A percentile compares a stretch with the other conserved stretches of the same genome.
Evolutionary conservation across 1,140 invertebrate genomes (phyloP).

Genomic region (Drosophila neocordata): DNA sequence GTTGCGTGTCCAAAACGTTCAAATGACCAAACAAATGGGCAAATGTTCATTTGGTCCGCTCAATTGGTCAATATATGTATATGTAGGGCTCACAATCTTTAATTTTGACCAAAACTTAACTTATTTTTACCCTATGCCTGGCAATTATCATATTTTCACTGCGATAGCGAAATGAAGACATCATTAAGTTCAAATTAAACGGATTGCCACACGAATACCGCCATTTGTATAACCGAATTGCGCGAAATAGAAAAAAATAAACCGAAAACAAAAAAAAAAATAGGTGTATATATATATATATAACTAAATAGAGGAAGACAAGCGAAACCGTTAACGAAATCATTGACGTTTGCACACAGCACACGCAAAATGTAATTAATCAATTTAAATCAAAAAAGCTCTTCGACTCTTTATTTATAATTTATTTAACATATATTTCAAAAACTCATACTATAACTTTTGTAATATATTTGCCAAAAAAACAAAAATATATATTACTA

Average conservation of each 20-base stretch:
- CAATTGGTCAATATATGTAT: conserved; percentile 33
- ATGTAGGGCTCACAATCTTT: conserved; percentile 3
- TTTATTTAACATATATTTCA: background rate
- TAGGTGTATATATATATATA: background rate
- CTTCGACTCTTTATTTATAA: background rate
- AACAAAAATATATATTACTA: no score
- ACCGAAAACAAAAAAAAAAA: conserved; percentile 23
- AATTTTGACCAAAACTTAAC: conserved; percentile 12
- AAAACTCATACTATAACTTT: conserved; percentile 5
- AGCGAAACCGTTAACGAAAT: conserved; percentile 38
- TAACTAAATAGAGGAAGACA: conserved; percentile 19
- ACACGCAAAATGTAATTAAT: conserved; percentile 50
- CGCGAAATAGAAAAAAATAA: conserved; percentile 40
- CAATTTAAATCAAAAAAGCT: conserved; percentile 38
- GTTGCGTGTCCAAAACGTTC: conserved; percentile 66
- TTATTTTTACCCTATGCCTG: conserved; percentile 12
- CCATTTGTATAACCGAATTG: conserved; percentile 69
- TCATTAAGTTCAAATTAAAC: conserved; percentile 73
- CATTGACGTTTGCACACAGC: background rate
- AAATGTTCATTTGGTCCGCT: conserved; percentile 4
- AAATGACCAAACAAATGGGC: conserved; percentile 17
- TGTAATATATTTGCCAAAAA: background rate
- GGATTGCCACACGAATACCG: conserved; percentile 54
- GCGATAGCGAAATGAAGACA: conserved; percentile 76
- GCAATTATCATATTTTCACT: conserved; percentile 70